A percentile compares a stretch with the other conserved stretches of the same genome.
Conservation (phyloP, 1,140 invertebrate genomes). For the Antheraea pernyi region DNA sequence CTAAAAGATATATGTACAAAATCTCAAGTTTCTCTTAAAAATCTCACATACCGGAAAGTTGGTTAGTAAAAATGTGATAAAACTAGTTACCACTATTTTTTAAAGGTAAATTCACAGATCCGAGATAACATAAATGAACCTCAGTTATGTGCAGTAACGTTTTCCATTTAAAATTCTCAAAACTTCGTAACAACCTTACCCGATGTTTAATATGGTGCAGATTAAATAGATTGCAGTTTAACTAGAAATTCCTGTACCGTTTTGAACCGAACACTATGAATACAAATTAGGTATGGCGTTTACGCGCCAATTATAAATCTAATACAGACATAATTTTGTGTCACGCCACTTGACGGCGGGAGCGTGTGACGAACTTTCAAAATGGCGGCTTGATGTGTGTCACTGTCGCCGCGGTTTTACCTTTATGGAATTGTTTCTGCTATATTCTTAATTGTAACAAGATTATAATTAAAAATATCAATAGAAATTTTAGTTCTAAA, state of each 20-base stretch:
- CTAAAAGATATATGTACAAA: no score
- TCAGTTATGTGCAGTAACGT: no score
- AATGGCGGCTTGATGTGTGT: neutral
- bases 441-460: neutral
- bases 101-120: no score
- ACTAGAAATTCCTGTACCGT: neutral
- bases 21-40: no score
- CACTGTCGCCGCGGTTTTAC: neutral
- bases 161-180: neutral
- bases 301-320: constrained; percentile 10
- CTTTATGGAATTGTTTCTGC: neutral
- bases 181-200: neutral
- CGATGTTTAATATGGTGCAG: neutral
- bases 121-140: no score
- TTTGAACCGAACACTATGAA: neutral
- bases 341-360: neutral
- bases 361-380: neutral
- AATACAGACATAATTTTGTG: constrained; percentile 8
- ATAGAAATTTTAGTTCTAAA: no score
- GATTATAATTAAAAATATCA: no score
- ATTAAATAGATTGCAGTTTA: constrained; percentile 6
- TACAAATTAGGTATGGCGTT: constrained; percentile 12
- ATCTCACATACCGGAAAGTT: no score
- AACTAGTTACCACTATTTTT: no score
- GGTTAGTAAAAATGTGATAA: no score